Conservation (phyloP, 2,888 invertebrate genomes). For the Oxytorus armatus region DNA sequence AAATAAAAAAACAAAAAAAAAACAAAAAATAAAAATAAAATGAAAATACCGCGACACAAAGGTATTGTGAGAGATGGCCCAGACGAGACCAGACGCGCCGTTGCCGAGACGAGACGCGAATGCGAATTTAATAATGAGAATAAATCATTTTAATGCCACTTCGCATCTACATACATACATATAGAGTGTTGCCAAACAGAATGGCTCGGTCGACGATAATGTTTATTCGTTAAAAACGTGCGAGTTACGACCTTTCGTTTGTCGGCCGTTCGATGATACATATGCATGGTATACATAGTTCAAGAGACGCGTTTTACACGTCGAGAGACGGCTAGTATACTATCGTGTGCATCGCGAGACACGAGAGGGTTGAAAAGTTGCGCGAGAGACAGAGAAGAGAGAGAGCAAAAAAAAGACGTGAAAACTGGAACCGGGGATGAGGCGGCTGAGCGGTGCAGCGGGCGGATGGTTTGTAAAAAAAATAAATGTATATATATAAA, state of each 20-base stretch:
- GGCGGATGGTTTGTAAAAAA: constrained; percentile 56
- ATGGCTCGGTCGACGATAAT: not conserved
- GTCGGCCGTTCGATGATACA: not conserved
- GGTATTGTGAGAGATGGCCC: constrained; percentile 43
- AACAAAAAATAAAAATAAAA: constrained; percentile 40
- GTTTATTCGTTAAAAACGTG: not conserved
- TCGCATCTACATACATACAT: not conserved
- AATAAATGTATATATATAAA: no score
- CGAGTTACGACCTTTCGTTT: not conserved
- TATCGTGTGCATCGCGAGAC: not conserved
- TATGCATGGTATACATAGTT: constrained; percentile 6
- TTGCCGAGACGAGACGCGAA: constrained; percentile 73
- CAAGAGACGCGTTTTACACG: constrained; percentile 60
- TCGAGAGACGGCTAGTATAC: constrained; percentile 31
- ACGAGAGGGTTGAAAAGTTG: constrained; percentile 70
- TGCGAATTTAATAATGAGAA: constrained; percentile 82
- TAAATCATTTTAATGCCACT: constrained; percentile 80
- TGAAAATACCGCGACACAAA: constrained; percentile 39
- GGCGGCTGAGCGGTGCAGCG: constrained; percentile 47
- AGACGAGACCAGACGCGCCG: constrained; percentile 44
- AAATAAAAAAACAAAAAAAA: constrained; percentile 24
- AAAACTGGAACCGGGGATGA: constrained; percentile 45
- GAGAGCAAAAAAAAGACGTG: constrained; percentile 53
- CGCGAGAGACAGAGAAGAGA: constrained; percentile 56
- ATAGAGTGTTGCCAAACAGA: not conserved